Evolutionary conservation across 2,797 vertebrate genomes (phyloP), one percentile per base, ranked within the genome.

Genomic region (Philypnodon macrostomus): DNA sequence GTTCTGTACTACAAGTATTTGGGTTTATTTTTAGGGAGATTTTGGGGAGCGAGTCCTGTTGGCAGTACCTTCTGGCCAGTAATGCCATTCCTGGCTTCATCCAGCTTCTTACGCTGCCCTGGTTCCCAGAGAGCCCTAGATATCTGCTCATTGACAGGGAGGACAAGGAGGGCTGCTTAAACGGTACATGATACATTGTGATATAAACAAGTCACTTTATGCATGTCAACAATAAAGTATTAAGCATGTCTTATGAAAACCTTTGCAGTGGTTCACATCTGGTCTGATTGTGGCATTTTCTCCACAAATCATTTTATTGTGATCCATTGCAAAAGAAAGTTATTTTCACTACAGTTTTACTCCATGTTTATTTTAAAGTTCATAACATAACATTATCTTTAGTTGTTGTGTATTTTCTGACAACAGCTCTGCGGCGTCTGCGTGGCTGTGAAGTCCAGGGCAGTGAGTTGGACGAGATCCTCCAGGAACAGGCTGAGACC

Each of bases 81-180:
- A 95, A 93, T 34, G 86, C 83, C 12, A 71, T 95, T 37, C 94
- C 95, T 0, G 92, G 89, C 17, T 21, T 92, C 19, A 84, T 97
- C 49, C 95, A 97, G 80, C 88, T 97, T 17, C 47, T 86, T 3
- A 88, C 86, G 33, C 80, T 97, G 70, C 95, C 94, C 2, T 94
- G 93, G 91, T 83, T 93, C 58, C 93, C 95, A 3, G 95, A 97
- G 75, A 96, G 95, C 58, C 94, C 93, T 7, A 88, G 94, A n/a
- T 97, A 94, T 63, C 87, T 98, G 53, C 86, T 98, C 63, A 94
- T 94, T 17, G 94, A 98, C 83, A 29, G 71, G 31, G 91, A 89
- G 14, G 91, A 97, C 64, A 87, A 90, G 19, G 86, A 91, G 13
- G 90, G 89, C 56, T 97, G 94, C 65, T 59, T 92, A 29, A 73